These are phyloP conservation scores for Odontomachus brunneus DNA, from an alignment of 1,140 invertebrate genomes.

Conservation along the genomic window DNA sequence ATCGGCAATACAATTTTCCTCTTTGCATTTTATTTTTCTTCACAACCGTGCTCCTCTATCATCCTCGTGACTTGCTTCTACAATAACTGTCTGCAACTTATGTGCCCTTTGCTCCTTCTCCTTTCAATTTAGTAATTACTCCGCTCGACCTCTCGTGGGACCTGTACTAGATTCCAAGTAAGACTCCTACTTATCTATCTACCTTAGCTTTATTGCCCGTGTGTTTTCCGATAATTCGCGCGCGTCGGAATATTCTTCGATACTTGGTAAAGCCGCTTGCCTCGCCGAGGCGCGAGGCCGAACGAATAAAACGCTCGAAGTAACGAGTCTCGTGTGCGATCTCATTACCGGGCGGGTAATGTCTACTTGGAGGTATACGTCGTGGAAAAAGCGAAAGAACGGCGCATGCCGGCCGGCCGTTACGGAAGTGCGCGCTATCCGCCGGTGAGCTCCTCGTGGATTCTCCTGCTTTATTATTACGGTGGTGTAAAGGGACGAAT, in stretches of 20 bases:
- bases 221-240: slow-evolving; percentile 36
- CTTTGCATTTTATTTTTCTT: not conserved
- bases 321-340: slow-evolving; percentile 50
- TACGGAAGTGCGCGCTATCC: slow-evolving; percentile 18
- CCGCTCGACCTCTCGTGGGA: not conserved
- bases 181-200: slow-evolving; percentile 4
- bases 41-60: not conserved
- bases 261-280: slow-evolving; percentile 10
- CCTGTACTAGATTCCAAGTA: not conserved
- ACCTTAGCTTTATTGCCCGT: not conserved
- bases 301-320: slow-evolving; percentile 11
- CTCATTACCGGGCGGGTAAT: slow-evolving; percentile 50
- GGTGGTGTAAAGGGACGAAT: slow-evolving; percentile 44
- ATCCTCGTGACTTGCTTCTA: not conserved
- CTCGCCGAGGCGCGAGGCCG: not conserved
- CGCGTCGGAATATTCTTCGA: slow-evolving; percentile 37
- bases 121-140: slow-evolving; percentile 15
- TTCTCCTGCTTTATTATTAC: slow-evolving; percentile 50
- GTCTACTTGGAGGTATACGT: slow-evolving; percentile 33
- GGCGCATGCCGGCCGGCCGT: slow-evolving; percentile 39
- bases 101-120: not conserved
- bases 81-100: not conserved
- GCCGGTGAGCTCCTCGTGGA: slow-evolving; percentile 14
- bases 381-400: slow-evolving; percentile 35
- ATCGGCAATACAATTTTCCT: not conserved